A percentile compares a stretch with the other conserved stretches of the same genome.
Conservation (phyloP, 92 coral and sea anemone genomes). For the Epizoanthus ramosus region DNA sequence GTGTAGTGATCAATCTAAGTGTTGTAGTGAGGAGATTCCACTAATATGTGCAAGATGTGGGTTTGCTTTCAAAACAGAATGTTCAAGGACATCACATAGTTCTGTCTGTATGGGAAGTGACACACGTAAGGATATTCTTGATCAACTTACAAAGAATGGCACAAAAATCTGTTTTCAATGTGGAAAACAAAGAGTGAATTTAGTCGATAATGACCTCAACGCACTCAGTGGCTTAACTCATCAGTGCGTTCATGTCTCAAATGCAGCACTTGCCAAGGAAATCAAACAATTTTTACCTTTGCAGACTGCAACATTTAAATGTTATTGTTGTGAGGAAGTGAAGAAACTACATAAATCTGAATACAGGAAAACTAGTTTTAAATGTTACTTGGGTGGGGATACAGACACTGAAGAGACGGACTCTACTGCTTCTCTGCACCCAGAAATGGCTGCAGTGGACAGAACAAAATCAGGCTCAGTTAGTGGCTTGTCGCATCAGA, state of each 20-base stretch:
- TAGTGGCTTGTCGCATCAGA: background rate
- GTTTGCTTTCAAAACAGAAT: conserved; percentile 20
- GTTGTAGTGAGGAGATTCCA: conserved; percentile 23
- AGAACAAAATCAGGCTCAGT: background rate
- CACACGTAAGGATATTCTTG: background rate
- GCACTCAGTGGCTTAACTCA: conserved; percentile 4
- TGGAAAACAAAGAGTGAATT: conserved; percentile 37
- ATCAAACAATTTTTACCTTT: conserved; percentile 60
- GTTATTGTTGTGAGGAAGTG: conserved; percentile 74
- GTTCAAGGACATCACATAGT: conserved; percentile 13
- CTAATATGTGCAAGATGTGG: conserved; percentile 19
- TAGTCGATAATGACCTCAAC: background rate
- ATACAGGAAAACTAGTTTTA: conserved; percentile 10
- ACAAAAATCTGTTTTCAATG: conserved; percentile 20
- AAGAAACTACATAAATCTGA: background rate
- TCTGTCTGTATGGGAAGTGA: conserved; percentile 16
- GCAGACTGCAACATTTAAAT: conserved; percentile 63
- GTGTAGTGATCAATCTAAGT: background rate
- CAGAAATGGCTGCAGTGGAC: background rate
- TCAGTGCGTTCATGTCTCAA: conserved; percentile 1
- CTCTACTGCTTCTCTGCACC: background rate
- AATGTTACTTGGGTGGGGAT: conserved; percentile 8
- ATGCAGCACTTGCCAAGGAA: conserved; percentile 48
- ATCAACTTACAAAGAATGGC: background rate
- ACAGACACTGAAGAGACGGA: background rate